phyloP scores from a whole-genome alignment of 1,140 invertebrate species.

The Chymomyza costata region DNA sequence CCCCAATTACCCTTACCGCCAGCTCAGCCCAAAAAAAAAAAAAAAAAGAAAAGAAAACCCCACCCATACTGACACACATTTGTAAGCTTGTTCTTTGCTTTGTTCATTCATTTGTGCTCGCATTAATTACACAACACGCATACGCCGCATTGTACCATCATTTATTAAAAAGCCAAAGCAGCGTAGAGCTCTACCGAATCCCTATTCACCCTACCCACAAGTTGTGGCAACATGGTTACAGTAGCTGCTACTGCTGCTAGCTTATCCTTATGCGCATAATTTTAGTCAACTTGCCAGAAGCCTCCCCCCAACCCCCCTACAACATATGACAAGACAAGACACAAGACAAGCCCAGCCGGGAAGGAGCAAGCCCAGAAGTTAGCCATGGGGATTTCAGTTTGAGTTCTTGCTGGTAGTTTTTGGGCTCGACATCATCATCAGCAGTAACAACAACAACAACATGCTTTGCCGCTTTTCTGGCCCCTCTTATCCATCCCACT shows the following conservation, averaged over 20 bases:
- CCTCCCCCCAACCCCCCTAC: too few species aligned
- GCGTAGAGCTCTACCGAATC: too few species aligned
- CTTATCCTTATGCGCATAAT: constrained; percentile 32
- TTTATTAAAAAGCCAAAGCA: constrained; percentile 62
- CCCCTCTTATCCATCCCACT: constrained; percentile 22
- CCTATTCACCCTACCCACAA: too few species aligned
- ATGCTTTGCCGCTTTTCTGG: background rate
- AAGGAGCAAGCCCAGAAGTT: background rate
- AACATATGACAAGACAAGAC: too few species aligned
- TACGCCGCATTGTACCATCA: constrained; percentile 31
- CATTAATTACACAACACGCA: constrained; percentile 71
- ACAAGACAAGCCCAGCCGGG: background rate
- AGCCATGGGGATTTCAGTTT: constrained; percentile 25
- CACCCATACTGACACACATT: too few species aligned
- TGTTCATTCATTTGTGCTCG: constrained; percentile 20
- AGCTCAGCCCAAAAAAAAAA: background rate
- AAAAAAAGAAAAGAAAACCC: too few species aligned
- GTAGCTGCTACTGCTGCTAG: too few species aligned
- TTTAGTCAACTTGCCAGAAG: constrained; percentile 27
- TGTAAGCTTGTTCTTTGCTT: too few species aligned
- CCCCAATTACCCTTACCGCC: too few species aligned
- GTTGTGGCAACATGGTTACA: too few species aligned
- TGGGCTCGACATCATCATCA: background rate
- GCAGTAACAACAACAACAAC: background rate
- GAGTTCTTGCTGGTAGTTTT: background rate